These are phyloP conservation scores for Eriocheir sinensis DNA, from an alignment of 1,140 invertebrate genomes.

Conservation along the genomic window DNA sequence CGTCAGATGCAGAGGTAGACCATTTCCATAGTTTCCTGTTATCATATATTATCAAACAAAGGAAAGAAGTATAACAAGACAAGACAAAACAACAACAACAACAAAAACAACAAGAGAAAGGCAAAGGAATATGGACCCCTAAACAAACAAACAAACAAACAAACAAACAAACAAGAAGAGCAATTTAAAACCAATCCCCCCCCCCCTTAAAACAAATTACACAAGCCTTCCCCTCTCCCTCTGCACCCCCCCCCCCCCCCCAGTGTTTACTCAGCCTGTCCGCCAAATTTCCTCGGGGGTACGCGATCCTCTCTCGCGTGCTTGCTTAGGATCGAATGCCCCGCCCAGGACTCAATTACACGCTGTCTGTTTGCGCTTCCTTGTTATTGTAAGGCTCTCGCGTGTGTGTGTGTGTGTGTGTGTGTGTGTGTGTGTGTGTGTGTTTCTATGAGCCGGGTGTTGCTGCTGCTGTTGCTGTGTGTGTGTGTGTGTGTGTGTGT, in stretches of 20 bases:
- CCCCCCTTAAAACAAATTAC: background rate
- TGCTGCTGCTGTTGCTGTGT: background rate
- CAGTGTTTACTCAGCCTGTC: background rate
- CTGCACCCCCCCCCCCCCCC: background rate
- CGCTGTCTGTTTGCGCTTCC: background rate
- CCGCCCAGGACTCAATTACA: constrained; percentile 9
- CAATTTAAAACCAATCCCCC: background rate
- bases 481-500: constrained; percentile 43
- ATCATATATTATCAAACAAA: no score
- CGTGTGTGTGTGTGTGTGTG: constrained; percentile 21
- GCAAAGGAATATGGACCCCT: no score
- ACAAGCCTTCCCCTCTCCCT: background rate
- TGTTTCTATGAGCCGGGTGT: background rate
- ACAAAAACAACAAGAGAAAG: no score
- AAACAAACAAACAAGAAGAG: background rate
- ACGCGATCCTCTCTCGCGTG: no score
- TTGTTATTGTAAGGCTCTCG: no score
- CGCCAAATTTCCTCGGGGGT: background rate
- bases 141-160: background rate
- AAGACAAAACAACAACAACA: no score
- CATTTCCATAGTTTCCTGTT: no score
- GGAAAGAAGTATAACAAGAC: no score
- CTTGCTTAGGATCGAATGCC: no score
- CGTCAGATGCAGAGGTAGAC: no score
- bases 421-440: constrained; percentile 22